These are phyloP conservation scores for Myopa tessellatipennis DNA, from an alignment of 2,888 invertebrate genomes.

Conservation along the genomic window DNA sequence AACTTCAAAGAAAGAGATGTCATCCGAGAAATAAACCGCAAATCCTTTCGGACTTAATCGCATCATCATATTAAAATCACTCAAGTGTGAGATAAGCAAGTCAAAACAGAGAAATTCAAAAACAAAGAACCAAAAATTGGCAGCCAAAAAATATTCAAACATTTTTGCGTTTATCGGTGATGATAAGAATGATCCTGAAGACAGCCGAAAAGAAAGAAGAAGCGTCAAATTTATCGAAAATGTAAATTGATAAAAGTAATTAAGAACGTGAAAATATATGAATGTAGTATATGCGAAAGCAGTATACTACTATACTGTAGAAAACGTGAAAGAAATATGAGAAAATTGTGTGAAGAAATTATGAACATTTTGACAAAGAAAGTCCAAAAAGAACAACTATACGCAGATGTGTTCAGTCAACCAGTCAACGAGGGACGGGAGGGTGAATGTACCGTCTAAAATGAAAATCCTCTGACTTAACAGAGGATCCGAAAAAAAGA, in stretches of 20 bases:
- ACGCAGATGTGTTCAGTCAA: too few relatives aligned
- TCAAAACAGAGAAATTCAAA: slow-evolving; percentile 15
- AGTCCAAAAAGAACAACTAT: too few relatives aligned
- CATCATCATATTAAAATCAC: slow-evolving; percentile 3
- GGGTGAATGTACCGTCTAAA: too few relatives aligned
- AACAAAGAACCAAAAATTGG: not conserved
- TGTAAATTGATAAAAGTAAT: not conserved
- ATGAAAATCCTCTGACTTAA: too few relatives aligned
- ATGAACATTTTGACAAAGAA: too few relatives aligned
- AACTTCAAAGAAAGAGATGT: too few relatives aligned
- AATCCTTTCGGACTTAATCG: not conserved
- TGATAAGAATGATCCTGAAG: not conserved
- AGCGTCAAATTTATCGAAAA: slow-evolving; percentile 2
- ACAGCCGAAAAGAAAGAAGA: not conserved
- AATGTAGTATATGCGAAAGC: too few relatives aligned
- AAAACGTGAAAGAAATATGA: too few relatives aligned
- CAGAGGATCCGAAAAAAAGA: too few relatives aligned
- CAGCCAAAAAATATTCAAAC: not conserved
- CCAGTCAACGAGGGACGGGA: too few relatives aligned
- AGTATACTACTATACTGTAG: too few relatives aligned
- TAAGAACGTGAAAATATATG: not conserved
- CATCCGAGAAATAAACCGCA: not conserved
- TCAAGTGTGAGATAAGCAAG: slow-evolving; percentile 14
- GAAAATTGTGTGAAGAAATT: too few relatives aligned
- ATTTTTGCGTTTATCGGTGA: not conserved